Evolutionary conservation across 2,797 vertebrate species (phyloP), one percentile per base, ranked within the genome.

Genomic region (Anas georgica): DNA sequence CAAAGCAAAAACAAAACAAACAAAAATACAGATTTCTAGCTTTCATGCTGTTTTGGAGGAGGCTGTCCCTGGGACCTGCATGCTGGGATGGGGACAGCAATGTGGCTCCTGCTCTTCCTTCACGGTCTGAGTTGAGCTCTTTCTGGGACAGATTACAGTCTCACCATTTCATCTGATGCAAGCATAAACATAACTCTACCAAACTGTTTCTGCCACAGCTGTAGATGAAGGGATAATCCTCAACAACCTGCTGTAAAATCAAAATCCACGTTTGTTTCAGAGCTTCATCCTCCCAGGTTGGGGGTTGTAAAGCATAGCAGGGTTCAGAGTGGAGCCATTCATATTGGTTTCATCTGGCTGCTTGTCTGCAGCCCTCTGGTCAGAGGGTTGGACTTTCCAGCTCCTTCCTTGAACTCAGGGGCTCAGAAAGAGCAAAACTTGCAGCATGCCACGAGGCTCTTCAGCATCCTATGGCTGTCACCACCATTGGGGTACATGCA

Each of bases 371-470:
- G 29, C 35, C 2, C 4, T 91, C 68, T 74, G 39, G 55, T 86
- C 85, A 12, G 2, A n/a, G 25, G 9, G 48, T 25, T 50, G 48
- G 48, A 50, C 73, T 85, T 91, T 54, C 62, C 41, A 86, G 76
- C 58, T 93, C 20, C 41, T 83, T 86, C 66, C 59, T 91, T 86
- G 70, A 52, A 90, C 31, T 63, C 6, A 3, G 48, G n/a, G 64
- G 46, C 59, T 91, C 66, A 94, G 79, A 88, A 94, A 79, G 43
- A 94, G 92, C 82, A 93, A 80, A 81, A 43, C 67, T 68, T 67
- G 39, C 72, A 93, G 62, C 58, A 86, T 66, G 50, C 37, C 66
- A 23, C 28, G 45, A 6, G 18, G 45, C 12, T 84, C 17, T 76
- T 56, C 12, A 70, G 50, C 46, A 29, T 59, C 12, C 4, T 29